Percentiles rank a stretch among this genome's conserved stretches.
phyloP scores from a whole-genome alignment of 2,888 invertebrate species.

The Rotaria socialis region DNA sequence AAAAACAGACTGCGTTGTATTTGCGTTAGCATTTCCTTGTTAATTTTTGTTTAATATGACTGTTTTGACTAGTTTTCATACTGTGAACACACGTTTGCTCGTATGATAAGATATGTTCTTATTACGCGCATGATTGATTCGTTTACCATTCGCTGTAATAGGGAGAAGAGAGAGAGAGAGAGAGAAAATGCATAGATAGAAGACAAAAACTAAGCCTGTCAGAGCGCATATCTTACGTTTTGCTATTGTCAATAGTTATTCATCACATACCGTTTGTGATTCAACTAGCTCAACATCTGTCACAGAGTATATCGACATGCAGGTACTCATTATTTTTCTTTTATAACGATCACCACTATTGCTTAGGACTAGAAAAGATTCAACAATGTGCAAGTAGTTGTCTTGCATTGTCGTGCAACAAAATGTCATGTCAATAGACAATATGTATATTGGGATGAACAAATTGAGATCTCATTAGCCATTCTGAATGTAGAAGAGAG shows the following conservation, averaged over 20 bases:
- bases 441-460: slow-evolving; percentile 29
- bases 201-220: not conserved
- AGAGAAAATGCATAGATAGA: not conserved
- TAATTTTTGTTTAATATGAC: too few relatives aligned
- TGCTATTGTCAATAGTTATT: not conserved
- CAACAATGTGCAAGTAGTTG: not conserved
- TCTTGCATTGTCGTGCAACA: not conserved
- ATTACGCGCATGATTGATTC: slow-evolving; percentile 27
- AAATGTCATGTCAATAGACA: slow-evolving; percentile 29
- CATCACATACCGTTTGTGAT: not conserved
- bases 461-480: slow-evolving; percentile 10
- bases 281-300: not conserved
- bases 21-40: too few relatives aligned
- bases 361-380: not conserved
- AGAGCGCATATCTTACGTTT: not conserved
- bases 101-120: not conserved
- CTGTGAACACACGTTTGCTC: not conserved
- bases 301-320: not conserved
- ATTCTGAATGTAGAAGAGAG: not conserved
- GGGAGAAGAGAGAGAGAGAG: not conserved
- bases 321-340: not conserved
- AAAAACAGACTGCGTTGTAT: not conserved
- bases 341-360: not conserved
- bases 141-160: not conserved
- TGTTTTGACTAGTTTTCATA: not conserved